Evolutionary conservation across 2,113 vertebrate species (phyloP).

Genomic region (Sisor rabdophorus): DNA sequence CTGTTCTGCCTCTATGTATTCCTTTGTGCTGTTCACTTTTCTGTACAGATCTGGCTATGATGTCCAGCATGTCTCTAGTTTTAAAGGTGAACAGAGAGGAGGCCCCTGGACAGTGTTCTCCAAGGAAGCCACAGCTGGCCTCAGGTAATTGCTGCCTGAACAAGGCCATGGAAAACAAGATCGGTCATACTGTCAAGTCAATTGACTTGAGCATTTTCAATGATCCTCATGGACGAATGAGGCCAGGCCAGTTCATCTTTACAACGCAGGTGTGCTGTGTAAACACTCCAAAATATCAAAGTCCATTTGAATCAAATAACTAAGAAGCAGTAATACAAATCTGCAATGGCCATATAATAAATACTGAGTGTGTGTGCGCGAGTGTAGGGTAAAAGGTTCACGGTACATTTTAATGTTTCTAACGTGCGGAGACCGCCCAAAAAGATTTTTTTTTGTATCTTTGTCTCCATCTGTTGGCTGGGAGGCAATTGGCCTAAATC

Average conservation of each 20-base stretch:
- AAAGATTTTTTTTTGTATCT: constrained; percentile 21
- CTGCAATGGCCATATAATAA: constrained; percentile 12
- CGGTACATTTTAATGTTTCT: constrained; percentile 12
- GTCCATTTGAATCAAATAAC: constrained; percentile 59
- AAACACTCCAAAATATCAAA: constrained; percentile 58
- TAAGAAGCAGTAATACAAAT: constrained; percentile 44
- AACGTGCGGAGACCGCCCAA: constrained; percentile 16
- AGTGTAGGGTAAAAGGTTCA: constrained; percentile 23
- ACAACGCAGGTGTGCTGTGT: constrained; percentile 51
- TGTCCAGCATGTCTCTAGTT: constrained; percentile 31
- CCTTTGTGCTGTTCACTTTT: constrained; percentile 24
- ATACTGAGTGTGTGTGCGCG: neutral
- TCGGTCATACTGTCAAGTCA: constrained; percentile 30
- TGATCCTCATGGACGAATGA: constrained; percentile 53
- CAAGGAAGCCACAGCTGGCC: constrained; percentile 65
- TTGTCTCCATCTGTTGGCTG: constrained; percentile 65
- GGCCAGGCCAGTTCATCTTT: constrained; percentile 48
- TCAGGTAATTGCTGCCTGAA: constrained; percentile 59
- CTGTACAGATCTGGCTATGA: constrained; percentile 32
- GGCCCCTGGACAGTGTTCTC: constrained; percentile 54
- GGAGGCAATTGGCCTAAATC: neutral
- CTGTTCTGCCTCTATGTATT: neutral
- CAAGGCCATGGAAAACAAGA: constrained; percentile 46
- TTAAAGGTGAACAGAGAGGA: constrained; percentile 50
- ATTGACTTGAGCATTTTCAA: constrained; percentile 44